A percentile compares a stretch with the other conserved stretches of the same genome.
phyloP scores from a whole-genome alignment of 2,888 invertebrate genomes.

The Tholera decimalis region DNA sequence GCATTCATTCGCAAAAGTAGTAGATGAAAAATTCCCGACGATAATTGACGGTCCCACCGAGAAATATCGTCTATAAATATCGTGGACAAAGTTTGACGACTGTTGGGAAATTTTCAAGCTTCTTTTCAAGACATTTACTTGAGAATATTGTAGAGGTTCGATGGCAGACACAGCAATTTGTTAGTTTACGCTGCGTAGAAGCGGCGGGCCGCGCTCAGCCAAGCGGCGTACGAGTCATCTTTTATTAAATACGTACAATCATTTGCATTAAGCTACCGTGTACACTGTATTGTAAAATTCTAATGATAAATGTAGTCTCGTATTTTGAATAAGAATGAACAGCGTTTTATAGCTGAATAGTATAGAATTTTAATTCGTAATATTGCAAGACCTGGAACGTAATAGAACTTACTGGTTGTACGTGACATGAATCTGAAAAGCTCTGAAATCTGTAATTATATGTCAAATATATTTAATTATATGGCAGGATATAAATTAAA shows the following conservation, averaged over 20 bases:
- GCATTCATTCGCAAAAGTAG: slow-evolving; percentile 51
- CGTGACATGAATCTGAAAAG: neutral
- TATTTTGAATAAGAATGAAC: slow-evolving; percentile 39
- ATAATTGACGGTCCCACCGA: slow-evolving; percentile 63
- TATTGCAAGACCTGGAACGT: neutral
- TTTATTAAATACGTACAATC: slow-evolving; percentile 68
- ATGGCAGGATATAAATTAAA: neutral
- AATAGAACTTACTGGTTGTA: neutral
- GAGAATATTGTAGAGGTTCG: slow-evolving; percentile 59
- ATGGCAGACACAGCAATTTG: slow-evolving; percentile 73
- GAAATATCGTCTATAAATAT: slow-evolving; percentile 69
- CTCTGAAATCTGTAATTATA: neutral
- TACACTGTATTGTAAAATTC: slow-evolving; percentile 50
- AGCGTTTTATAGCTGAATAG: slow-evolving; percentile 16
- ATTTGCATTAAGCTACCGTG: slow-evolving; percentile 62
- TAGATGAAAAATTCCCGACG: slow-evolving; percentile 44
- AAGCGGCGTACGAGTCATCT: slow-evolving; percentile 65
- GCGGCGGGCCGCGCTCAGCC: slow-evolving; percentile 44
- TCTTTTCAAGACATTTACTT: slow-evolving; percentile 71
- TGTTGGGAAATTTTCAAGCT: slow-evolving; percentile 64
- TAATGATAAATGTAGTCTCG: slow-evolving; percentile 44
- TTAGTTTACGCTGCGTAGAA: slow-evolving; percentile 70
- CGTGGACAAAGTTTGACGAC: slow-evolving; percentile 67
- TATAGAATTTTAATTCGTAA: slow-evolving; percentile 13
- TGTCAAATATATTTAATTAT: neutral